These are phyloP conservation scores for Papio anubis DNA, from an alignment of 2,113 vertebrate genomes.

Conservation along the genomic window DNA sequence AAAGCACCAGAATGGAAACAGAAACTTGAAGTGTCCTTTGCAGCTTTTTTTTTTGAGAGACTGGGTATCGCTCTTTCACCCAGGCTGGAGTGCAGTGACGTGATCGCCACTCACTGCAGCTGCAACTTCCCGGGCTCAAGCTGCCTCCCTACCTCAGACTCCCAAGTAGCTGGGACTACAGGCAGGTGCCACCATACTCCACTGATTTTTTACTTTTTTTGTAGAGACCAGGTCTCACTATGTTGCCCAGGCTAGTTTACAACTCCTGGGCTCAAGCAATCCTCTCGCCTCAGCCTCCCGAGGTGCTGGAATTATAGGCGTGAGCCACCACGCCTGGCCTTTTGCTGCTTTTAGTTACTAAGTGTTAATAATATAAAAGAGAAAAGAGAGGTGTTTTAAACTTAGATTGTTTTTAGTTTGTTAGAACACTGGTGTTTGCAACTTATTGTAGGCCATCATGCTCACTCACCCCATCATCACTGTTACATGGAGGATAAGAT, in stretches of 20 bases:
- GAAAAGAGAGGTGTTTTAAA: background rate
- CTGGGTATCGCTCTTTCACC: too few relatives aligned
- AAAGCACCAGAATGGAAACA: background rate
- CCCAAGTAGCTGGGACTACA: too few relatives aligned
- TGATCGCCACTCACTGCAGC: too few relatives aligned
- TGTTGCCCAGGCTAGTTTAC: background rate
- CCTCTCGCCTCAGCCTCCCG: background rate
- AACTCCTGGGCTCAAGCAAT: background rate
- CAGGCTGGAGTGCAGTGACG: too few relatives aligned
- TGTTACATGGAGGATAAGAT: background rate
- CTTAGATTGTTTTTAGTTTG: background rate
- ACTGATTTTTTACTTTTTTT: too few relatives aligned
- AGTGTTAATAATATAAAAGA: background rate
- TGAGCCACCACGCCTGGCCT: too few relatives aligned
- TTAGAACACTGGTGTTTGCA: background rate
- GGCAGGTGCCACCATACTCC: too few relatives aligned
- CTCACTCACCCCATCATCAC: background rate
- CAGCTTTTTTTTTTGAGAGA: too few relatives aligned
- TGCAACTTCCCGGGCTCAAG: too few relatives aligned
- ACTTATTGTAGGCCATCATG: background rate
- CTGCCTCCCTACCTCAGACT: too few relatives aligned
- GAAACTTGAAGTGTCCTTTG: background rate
- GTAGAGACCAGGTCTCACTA: too few relatives aligned
- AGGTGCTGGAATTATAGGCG: too few relatives aligned
- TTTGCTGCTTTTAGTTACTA: background rate